Percentiles rank a stretch among this genome's conserved stretches.
Conservation (phyloP, 1,140 invertebrate species). For the Rhyzopertha dominica region DNA sequence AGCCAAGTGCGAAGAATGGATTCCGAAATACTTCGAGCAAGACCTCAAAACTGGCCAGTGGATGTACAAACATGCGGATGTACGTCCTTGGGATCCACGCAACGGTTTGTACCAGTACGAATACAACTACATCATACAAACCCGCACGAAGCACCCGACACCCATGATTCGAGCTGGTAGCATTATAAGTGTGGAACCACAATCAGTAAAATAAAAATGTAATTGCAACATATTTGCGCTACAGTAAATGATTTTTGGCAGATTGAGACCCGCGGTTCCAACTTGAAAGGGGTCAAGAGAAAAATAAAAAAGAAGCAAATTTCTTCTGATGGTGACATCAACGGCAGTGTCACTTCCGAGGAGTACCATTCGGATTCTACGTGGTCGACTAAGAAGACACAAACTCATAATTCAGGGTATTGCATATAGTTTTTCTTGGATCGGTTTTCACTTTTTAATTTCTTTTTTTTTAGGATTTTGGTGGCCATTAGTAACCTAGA, state of each 20-base stretch:
- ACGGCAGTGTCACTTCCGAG: constrained; percentile 37
- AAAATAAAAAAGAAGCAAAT: constrained; percentile 38
- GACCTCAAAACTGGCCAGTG: constrained; percentile 55
- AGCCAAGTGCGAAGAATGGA: constrained; percentile 57
- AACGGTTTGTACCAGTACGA: constrained; percentile 82
- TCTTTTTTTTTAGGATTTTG: constrained; percentile 32
- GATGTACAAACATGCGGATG: constrained; percentile 71
- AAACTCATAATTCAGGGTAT: constrained; percentile 24
- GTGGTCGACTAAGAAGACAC: constrained; percentile 34
- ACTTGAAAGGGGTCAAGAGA: constrained; percentile 30
- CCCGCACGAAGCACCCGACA: constrained; percentile 67
- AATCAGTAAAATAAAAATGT: too few relatives aligned
- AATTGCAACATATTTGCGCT: too few relatives aligned
- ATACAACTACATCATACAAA: constrained; percentile 63
- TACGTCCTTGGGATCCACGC: constrained; percentile 74
- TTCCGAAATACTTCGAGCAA: constrained; percentile 66
- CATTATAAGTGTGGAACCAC: constrained; percentile 56
- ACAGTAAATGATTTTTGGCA: too few relatives aligned
- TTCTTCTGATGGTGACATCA: constrained; percentile 39
- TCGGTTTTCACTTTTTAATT: background rate
- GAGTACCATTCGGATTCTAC: constrained; percentile 44
- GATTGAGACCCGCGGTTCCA: too few relatives aligned
- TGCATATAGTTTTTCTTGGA: constrained; percentile 3
- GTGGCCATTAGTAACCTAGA: constrained; percentile 35
- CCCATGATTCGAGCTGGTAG: constrained; percentile 61